Evolutionary conservation across 2,888 invertebrate genomes (phyloP).

Genomic region (Aspidiotus rigidus): DNA sequence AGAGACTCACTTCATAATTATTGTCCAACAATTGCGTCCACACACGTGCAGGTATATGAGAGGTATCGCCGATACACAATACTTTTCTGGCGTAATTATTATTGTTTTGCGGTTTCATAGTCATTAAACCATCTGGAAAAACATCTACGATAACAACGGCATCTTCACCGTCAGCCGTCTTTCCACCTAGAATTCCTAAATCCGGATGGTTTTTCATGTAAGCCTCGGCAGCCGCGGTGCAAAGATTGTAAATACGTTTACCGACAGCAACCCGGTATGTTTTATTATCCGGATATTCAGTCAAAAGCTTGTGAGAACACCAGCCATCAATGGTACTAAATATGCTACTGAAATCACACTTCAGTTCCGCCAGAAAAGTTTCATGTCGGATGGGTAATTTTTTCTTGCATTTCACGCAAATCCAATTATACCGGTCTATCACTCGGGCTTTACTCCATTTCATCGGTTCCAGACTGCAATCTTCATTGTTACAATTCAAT

Average conservation of each 20-base stretch:
- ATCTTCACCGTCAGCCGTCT: constrained; percentile 42
- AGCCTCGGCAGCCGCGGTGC: constrained; percentile 48
- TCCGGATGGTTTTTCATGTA: constrained; percentile 47
- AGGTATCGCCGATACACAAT: constrained; percentile 57
- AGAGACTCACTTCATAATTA: constrained; percentile 43
- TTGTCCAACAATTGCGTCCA: constrained; percentile 44
- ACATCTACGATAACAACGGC: constrained; percentile 56
- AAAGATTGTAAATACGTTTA: constrained; percentile 50
- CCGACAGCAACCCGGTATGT: constrained; percentile 44
- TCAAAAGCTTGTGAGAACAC: constrained; percentile 32
- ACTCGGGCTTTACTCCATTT: constrained; percentile 47
- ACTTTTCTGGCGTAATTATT: constrained; percentile 51
- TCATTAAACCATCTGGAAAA: constrained; percentile 55
- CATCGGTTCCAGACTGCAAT: constrained; percentile 44
- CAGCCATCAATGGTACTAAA: constrained; percentile 34
- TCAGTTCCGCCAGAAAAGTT: constrained; percentile 55
- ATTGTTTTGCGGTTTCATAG: constrained; percentile 46
- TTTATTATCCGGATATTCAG: constrained; percentile 32
- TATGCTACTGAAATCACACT: constrained; percentile 48
- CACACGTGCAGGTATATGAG: constrained; percentile 44
- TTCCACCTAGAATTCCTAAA: constrained; percentile 51
- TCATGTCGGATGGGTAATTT: constrained; percentile 47
- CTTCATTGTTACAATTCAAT: constrained; percentile 43
- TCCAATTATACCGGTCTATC: constrained; percentile 49
- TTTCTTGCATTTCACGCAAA: constrained; percentile 45